Percentiles rank a stretch among this genome's conserved stretches.
These are phyloP conservation scores for Prinia subflava DNA, from an alignment of 2,113 vertebrate genomes.

Conservation along the genomic window DNA sequence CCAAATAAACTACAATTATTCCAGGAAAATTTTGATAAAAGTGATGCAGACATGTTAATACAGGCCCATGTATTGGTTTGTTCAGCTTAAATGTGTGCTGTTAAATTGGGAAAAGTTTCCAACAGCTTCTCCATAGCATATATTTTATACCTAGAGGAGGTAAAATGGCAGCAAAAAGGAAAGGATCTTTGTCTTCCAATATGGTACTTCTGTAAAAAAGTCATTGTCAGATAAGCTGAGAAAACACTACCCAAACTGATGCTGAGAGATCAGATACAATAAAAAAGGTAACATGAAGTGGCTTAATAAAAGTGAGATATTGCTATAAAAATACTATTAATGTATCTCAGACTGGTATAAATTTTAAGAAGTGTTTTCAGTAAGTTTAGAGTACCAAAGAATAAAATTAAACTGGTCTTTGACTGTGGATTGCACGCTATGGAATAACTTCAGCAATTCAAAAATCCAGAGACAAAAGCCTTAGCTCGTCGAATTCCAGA, in stretches of 20 bases:
- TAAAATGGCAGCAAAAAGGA: background rate
- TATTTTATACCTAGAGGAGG: background rate
- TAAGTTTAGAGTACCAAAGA: background rate
- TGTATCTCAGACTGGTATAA: background rate
- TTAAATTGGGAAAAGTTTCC: background rate
- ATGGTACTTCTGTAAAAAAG: background rate
- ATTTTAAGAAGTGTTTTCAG: background rate
- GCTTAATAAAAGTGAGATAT: background rate
- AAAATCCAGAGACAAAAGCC: background rate
- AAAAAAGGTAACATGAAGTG: fast-evolving
- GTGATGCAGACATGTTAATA: background rate
- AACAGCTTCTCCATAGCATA: background rate
- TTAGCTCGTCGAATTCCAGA: background rate
- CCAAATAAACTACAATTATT: background rate
- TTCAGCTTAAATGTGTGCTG: background rate
- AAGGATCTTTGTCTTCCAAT: background rate
- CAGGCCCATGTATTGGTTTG: background rate
- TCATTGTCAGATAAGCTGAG: background rate
- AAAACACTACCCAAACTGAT: background rate
- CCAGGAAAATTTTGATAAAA: background rate
- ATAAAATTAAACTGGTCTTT: background rate
- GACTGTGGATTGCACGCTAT: background rate
- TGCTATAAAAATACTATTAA: background rate
- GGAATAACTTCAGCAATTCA: background rate
- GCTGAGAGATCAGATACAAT: background rate